A percentile compares a stretch with the other conserved stretches of the same genome.
phyloP scores from a whole-genome alignment of 2,888 invertebrate species.

The Synanthedon myopaeformis region DNA sequence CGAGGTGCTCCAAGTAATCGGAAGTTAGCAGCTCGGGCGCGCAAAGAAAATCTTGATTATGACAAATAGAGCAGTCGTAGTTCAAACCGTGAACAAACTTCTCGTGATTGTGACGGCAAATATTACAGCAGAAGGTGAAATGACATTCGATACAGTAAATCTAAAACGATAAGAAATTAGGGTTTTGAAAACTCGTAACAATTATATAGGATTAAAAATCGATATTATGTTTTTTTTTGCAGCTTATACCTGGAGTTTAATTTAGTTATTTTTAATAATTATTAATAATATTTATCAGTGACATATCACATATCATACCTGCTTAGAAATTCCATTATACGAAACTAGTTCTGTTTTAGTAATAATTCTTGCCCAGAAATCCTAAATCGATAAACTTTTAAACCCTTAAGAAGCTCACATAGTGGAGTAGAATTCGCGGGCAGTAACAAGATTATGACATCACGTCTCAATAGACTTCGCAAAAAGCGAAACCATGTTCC shows the following conservation, averaged over 20 bases:
- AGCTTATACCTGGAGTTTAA: too few relatives aligned
- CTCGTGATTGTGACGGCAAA: conserved; percentile 58
- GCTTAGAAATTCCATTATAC: too few relatives aligned
- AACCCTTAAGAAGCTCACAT: too few relatives aligned
- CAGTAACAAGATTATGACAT: conserved; percentile 4
- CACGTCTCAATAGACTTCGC: conserved; percentile 16
- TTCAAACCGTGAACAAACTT: conserved; percentile 34
- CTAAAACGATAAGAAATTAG: conserved; percentile 20
- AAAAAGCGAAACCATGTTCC: conserved; percentile 45
- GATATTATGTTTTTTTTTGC: too few relatives aligned
- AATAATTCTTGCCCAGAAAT: too few relatives aligned
- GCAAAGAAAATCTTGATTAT: conserved; percentile 43
- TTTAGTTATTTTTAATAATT: too few relatives aligned
- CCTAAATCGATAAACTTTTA: too few relatives aligned
- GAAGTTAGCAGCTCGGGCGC: conserved; percentile 31
- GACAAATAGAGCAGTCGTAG: conserved; percentile 56
- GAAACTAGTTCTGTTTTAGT: too few relatives aligned
- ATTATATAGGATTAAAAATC: too few relatives aligned
- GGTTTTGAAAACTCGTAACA: too few relatives aligned
- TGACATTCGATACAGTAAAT: conserved; percentile 54
- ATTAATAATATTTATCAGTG: too few relatives aligned
- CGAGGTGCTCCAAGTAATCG: conserved; percentile 41
- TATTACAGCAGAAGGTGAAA: conserved; percentile 48
- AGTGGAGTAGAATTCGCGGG: not conserved
- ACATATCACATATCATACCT: too few relatives aligned